Percentiles rank a stretch among this genome's conserved stretches.
These are phyloP conservation scores for Catharus ustulatus DNA, from an alignment of 2,797 vertebrate genomes.

Conservation along the genomic window DNA sequence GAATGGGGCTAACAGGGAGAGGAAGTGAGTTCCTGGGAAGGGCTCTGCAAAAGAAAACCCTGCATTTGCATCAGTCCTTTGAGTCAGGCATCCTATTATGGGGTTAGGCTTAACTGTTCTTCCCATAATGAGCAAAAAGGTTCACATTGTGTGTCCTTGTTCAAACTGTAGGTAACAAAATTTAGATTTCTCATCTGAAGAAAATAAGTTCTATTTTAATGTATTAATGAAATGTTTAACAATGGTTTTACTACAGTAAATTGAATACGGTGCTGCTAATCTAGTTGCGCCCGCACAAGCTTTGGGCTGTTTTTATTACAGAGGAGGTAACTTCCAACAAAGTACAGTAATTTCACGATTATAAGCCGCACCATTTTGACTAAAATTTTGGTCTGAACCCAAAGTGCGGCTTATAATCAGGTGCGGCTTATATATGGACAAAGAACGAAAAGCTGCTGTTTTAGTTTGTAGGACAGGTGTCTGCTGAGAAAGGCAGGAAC, in stretches of 20 bases:
- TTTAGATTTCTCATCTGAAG: neutral
- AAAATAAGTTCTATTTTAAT: neutral
- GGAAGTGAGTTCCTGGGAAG: neutral
- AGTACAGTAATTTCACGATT: too few species aligned
- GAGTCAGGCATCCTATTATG: neutral
- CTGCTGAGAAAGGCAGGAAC: too few species aligned
- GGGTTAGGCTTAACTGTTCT: neutral
- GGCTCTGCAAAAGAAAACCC: neutral
- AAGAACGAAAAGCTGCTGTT: too few species aligned
- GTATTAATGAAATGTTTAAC: neutral
- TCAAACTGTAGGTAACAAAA: neutral
- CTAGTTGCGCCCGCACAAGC: neutral
- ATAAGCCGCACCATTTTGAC: too few species aligned
- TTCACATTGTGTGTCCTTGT: neutral
- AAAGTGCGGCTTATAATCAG: too few species aligned
- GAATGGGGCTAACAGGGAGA: neutral
- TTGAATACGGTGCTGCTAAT: neutral
- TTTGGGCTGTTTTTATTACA: neutral
- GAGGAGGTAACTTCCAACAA: neutral
- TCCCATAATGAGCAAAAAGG: neutral
- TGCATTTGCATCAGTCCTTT: neutral
- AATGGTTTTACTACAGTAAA: neutral
- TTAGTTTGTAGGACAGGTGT: too few species aligned
- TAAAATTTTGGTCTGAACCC: too few species aligned
- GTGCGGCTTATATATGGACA: too few species aligned